A percentile compares a stretch with the other conserved stretches of the same genome.
Conservation (phyloP, 2,888 invertebrate species). For the Trachelus tabidus region DNA sequence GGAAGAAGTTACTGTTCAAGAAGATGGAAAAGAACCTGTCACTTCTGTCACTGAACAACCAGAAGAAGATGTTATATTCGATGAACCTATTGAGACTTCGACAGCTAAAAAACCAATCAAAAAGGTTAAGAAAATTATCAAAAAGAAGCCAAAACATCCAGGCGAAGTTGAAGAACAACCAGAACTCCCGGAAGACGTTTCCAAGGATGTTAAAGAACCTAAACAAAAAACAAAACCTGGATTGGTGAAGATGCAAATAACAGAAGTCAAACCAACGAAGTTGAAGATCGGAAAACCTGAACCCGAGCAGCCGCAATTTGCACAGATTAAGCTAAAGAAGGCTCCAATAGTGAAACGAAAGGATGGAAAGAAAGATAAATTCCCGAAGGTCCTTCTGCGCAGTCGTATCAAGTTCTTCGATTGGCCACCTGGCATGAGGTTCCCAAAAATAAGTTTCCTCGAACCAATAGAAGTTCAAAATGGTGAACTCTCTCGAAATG, state of each 20-base stretch:
- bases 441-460: constrained; percentile 56
- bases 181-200: constrained; percentile 21
- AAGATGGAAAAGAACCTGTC: constrained; percentile 39
- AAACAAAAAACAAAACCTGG: constrained; percentile 39
- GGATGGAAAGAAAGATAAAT: constrained; percentile 53
- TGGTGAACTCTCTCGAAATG: constrained; percentile 67
- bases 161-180: constrained; percentile 24
- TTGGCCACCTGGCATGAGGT: constrained; percentile 59
- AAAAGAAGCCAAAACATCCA: constrained; percentile 14
- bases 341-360: constrained; percentile 52
- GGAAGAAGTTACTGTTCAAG: constrained; percentile 37
- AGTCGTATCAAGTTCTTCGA: constrained; percentile 64
- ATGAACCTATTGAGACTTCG: too few relatives aligned
- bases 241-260: constrained; percentile 70
- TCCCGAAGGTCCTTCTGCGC: constrained; percentile 66
- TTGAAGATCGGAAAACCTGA: constrained; percentile 26
- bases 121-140: neutral
- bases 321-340: constrained; percentile 37
- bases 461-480: constrained; percentile 61
- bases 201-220: constrained; percentile 43
- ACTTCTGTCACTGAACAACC: constrained; percentile 32
- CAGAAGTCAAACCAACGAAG: constrained; percentile 55
- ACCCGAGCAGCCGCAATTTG: constrained; percentile 68
- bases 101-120: neutral
- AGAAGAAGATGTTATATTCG: constrained; percentile 1